Evolutionary conservation across 2,888 invertebrate genomes (phyloP), one percentile per base, ranked within the genome.

Genomic region (Drosophila peninsularis): DNA sequence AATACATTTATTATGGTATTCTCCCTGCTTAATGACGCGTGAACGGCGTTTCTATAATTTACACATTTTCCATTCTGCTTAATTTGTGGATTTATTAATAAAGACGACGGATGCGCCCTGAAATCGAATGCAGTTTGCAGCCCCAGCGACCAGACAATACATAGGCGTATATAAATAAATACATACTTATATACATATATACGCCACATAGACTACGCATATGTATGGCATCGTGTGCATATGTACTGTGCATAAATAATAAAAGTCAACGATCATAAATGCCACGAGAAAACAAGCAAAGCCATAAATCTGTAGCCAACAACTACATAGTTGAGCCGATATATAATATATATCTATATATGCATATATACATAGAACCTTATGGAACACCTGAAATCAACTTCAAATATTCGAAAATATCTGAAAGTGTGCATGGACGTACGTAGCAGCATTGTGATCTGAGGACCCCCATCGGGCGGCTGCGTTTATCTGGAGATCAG

Each of bases 1-100:
- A 90, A 90, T 91, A 90, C 78, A 86, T 80, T 80, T 83, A 86
- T 83, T 82, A 86, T 80, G 78, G 82, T 83, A 89, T 84, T 88
- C 90, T 87, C 78, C 85, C 88, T 69, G 75, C 75, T 85, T 87
- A 90, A 90, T 90, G 89, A 89, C 82, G 85, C 83, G 82, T 77
- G 76, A 80, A 82, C 76, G 81, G 65, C 81, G 66, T 63, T 81
- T 76, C 80, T 80, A 78, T 78, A 84, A 88, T 88, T 82, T 82
- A 84, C 80, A 90, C 79, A 78, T 78, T 75, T 81, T 78, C 73
- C 67, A 75, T 75, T 75, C 79, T 77, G 71, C 71, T 78, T 78
- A 75, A 81, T 80, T 81, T 80, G 78, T 75, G 80, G 78, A 82
- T 80, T 88, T 80, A 78, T 75, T 69, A 71, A 70, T 71, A 74